phyloP scores from a whole-genome alignment of 2,888 invertebrate species.

The Drosophila demipolita region DNA sequence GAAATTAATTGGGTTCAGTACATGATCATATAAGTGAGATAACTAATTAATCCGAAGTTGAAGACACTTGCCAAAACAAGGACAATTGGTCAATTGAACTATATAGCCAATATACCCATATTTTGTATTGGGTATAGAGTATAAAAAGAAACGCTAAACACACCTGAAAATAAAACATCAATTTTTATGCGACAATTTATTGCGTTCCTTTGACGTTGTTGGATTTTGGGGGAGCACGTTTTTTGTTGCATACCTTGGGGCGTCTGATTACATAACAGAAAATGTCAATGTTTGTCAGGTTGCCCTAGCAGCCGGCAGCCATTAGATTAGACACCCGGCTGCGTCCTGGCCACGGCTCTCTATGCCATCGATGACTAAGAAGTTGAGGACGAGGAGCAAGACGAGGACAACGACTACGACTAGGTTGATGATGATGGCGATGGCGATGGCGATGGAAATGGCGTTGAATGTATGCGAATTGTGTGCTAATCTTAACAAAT shows the following conservation, averaged over 20 bases:
- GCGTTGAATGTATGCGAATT: slow-evolving; percentile 76
- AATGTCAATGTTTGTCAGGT: slow-evolving; percentile 79
- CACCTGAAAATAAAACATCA: slow-evolving; percentile 76
- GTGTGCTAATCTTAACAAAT: slow-evolving; percentile 80
- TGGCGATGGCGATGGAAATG: slow-evolving; percentile 20
- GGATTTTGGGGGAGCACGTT: slow-evolving; percentile 25
- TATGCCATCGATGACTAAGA: slow-evolving; percentile 9
- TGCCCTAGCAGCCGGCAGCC: slow-evolving; percentile 67
- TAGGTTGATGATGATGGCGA: slow-evolving; percentile 25
- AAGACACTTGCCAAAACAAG: background rate
- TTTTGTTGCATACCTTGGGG: slow-evolving; percentile 65
- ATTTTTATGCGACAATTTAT: slow-evolving; percentile 81
- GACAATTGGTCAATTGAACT: too few relatives aligned
- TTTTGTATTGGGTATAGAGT: background rate
- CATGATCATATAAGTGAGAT: background rate
- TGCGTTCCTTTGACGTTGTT: slow-evolving; percentile 53
- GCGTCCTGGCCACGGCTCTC: slow-evolving; percentile 37
- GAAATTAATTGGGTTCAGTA: background rate
- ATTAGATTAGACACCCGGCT: slow-evolving; percentile 71
- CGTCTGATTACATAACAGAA: slow-evolving; percentile 79
- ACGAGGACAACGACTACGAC: background rate
- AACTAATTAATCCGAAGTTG: background rate
- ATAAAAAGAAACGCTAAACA: slow-evolving; percentile 17
- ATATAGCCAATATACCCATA: background rate
- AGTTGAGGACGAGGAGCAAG: slow-evolving; percentile 15